Base-by-base conservation (phyloP, 2,888 invertebrate species). In the Brachypalpus laphriformis region DNA sequence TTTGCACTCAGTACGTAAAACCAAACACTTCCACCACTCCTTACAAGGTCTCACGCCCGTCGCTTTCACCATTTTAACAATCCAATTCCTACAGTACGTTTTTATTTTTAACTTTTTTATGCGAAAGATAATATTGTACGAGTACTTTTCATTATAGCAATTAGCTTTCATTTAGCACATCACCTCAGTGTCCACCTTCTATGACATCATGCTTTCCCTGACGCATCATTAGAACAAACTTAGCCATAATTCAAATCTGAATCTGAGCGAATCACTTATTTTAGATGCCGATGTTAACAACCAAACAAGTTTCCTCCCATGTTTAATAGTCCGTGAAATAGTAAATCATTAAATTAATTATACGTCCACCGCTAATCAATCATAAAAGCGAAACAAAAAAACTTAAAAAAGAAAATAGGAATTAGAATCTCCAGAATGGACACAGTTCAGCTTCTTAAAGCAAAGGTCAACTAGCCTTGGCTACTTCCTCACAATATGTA, bases 271-370 rank as follows among this genome's bases (percentile, higher is more conserved):
- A 47, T 40, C 14, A 0, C 40, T 40, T 40, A 40, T 14, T 40
- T 40, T 40, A 40, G 40, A 11, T 40, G 47, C 47, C 11, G 1
- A 47, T 47, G 11, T 11, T 47, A 47, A 20, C 20, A 47, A 11
- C 47, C n/a, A 49, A 49, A 49, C 49, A n/a, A 22, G 49, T 25
- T 49, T 47, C 16, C 20, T 47, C 49, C 0, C 25, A 25, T 25
- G 49, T 25, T 49, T 49, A 49, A 49, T 49, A 49, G 22, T 22
- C 25, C 49, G 7, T 49, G 22, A 20, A 49, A 49, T 25, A n/a
- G n/a, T 49, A 25, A 22, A 22, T 25, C 49, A n/a, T 49, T 49
- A 22, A 49, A 49, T 49, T 22, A 49, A 49, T 49, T 49, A 49
- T 6, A 49, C 5, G n/a, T 49, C 25, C 9, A n/a, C 49, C 6